These are phyloP conservation scores for Pempheris klunzingeri DNA, from an alignment of 2,797 vertebrate genomes.

Conservation along the genomic window DNA sequence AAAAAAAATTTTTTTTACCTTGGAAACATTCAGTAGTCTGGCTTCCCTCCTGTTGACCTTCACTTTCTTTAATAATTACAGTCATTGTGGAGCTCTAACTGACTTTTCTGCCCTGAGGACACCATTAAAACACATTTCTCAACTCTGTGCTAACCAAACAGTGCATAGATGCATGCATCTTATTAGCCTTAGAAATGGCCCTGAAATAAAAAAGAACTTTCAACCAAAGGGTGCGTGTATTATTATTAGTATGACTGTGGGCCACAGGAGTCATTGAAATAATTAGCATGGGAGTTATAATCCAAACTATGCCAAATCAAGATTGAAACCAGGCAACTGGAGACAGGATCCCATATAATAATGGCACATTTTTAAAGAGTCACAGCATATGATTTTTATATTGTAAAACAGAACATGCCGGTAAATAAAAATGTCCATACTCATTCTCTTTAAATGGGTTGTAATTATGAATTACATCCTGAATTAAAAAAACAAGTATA, in stretches of 20 bases:
- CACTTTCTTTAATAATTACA: slow-evolving; percentile 71
- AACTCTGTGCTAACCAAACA: slow-evolving; percentile 55
- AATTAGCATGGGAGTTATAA: slow-evolving; percentile 65
- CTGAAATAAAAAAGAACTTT: slow-evolving; percentile 53
- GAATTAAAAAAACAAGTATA: background rate
- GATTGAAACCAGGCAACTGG: slow-evolving; percentile 5
- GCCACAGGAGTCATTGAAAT: slow-evolving; percentile 60
- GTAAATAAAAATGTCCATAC: background rate
- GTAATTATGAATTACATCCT: background rate
- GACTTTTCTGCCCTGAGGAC: slow-evolving; percentile 56
- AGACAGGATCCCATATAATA: background rate
- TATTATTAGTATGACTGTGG: slow-evolving; percentile 48
- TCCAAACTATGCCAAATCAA: slow-evolving; percentile 42
- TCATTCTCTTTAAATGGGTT: background rate
- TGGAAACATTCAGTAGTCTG: slow-evolving; percentile 7
- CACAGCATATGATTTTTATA: background rate
- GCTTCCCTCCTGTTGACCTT: slow-evolving; percentile 63
- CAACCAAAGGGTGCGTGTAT: slow-evolving; percentile 39
- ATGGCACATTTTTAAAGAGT: background rate
- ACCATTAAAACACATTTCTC: slow-evolving; percentile 71
- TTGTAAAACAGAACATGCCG: background rate
- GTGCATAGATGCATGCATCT: slow-evolving; percentile 45
- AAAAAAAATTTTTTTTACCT: background rate
- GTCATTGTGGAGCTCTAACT: slow-evolving; percentile 60
- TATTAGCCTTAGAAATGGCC: slow-evolving; percentile 65